Conservation (phyloP, 1,140 invertebrate species). For the Charaxes varanes region DNA sequence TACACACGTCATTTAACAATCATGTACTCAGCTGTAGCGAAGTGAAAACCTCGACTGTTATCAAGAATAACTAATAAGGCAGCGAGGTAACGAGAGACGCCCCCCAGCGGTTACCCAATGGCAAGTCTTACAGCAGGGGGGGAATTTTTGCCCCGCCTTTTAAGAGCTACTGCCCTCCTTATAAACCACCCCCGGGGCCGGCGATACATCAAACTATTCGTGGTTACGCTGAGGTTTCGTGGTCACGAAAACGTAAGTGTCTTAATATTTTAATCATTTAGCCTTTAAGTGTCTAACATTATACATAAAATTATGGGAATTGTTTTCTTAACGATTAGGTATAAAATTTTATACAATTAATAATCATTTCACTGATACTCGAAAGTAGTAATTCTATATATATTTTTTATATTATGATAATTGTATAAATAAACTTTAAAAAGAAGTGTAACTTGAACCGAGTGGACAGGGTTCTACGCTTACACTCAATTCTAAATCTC, state of each 20-base stretch:
- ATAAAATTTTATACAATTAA: no score
- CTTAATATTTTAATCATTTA: no score
- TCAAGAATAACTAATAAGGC: conserved; percentile 15
- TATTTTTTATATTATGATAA: no score
- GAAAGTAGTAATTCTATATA: no score
- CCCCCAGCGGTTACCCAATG: conserved; percentile 18
- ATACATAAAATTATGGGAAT: no score
- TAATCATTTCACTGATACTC: no score
- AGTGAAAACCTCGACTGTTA: conserved; percentile 5
- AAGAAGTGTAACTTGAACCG: no score
- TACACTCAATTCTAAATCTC: no score
- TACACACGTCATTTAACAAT: neutral
- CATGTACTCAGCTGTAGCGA: neutral
- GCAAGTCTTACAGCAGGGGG: conserved; percentile 13
- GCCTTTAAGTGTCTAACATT: no score
- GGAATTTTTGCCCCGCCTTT: conserved; percentile 20
- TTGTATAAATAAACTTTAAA: no score
- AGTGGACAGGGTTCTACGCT: no score
- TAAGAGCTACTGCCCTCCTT: conserved; percentile 6
- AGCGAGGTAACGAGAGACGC: conserved; percentile 11
- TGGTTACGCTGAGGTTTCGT: conserved; percentile 5
- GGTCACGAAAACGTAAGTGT: conserved; percentile 7
- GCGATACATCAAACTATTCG: conserved; percentile 10
- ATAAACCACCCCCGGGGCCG: conserved; percentile 11
- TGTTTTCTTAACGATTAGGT: no score